Evolutionary conservation across 2,113 vertebrate genomes (phyloP).

Genomic region (Dryoscopus gambensis): DNA sequence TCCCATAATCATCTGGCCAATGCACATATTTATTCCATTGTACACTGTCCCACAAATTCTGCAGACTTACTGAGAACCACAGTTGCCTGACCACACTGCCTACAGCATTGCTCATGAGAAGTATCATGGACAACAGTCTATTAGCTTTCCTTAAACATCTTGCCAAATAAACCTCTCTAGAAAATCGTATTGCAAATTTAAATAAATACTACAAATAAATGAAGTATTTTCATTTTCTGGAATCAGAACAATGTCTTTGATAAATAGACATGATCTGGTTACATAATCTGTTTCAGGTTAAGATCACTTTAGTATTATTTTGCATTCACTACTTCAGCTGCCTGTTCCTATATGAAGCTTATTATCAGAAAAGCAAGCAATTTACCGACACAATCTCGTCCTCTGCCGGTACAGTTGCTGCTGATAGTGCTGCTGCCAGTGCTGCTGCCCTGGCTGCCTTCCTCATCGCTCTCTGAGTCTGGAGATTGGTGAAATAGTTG

Average conservation of each 20-base stretch:
- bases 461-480: slow-evolving; percentile 82
- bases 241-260: not conserved
- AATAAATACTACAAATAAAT: not conserved
- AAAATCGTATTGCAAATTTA: not conserved
- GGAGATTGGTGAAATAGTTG: slow-evolving; percentile 96
- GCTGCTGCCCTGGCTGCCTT: slow-evolving; percentile 73
- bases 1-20: slow-evolving; percentile 17
- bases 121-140: not conserved
- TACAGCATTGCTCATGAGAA: not conserved
- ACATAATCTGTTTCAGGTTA: slow-evolving; percentile 65
- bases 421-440: slow-evolving; percentile 78
- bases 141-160: slow-evolving; percentile 1
- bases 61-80: not conserved
- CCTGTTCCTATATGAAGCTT: slow-evolving; percentile 65
- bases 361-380: slow-evolving; percentile 71
- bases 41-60: not conserved
- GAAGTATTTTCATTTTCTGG: not conserved
- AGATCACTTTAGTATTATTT: slow-evolving; percentile 27
- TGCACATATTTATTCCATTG: not conserved
- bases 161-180: not conserved
- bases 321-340: slow-evolving; percentile 54
- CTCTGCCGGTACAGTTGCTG: slow-evolving; percentile 67
- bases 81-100: not conserved
- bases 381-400: slow-evolving; percentile 86
- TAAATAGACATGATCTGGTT: slow-evolving; percentile 40